phyloP scores from a whole-genome alignment of 2,888 invertebrate genomes.

The Taenaris catops region DNA sequence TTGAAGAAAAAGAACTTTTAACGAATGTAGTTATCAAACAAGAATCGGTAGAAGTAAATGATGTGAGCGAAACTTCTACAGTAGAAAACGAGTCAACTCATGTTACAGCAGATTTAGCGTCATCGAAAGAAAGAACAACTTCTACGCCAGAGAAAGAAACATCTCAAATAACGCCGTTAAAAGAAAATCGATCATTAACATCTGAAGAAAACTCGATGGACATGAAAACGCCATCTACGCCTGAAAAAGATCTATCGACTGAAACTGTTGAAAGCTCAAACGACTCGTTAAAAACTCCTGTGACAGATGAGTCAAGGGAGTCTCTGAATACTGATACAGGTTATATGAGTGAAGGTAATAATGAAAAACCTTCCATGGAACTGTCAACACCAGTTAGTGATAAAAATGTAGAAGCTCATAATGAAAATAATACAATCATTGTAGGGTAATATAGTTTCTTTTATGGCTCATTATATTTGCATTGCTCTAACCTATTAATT shows the following conservation, averaged over 20 bases:
- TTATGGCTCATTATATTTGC: too few species aligned
- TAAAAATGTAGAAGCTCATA: constrained; percentile 14
- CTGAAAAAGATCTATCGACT: constrained; percentile 32
- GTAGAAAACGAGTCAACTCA: constrained; percentile 18
- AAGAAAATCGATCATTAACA: too few species aligned
- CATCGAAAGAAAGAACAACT: neutral
- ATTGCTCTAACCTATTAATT: too few species aligned
- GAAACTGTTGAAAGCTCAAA: constrained; percentile 35
- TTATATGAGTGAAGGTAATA: constrained; percentile 37
- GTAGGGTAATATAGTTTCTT: too few species aligned
- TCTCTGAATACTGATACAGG: constrained; percentile 44
- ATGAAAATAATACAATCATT: constrained; percentile 3
- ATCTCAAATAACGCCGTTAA: neutral
- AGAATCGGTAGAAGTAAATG: too few species aligned
- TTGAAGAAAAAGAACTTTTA: constrained; percentile 28
- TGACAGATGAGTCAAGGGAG: constrained; percentile 45
- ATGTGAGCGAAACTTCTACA: constrained; percentile 12
- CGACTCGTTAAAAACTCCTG: constrained; percentile 37
- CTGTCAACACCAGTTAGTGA: constrained; percentile 12
- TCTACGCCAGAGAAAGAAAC: constrained; percentile 4
- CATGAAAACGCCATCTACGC: constrained; percentile 20
- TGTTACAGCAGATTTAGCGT: neutral
- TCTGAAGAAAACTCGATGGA: neutral
- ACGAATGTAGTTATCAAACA: too few species aligned
- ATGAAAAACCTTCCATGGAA: constrained; percentile 22